Conservation (phyloP, 1,140 invertebrate species). For the Drosophila lacertosa region DNA sequence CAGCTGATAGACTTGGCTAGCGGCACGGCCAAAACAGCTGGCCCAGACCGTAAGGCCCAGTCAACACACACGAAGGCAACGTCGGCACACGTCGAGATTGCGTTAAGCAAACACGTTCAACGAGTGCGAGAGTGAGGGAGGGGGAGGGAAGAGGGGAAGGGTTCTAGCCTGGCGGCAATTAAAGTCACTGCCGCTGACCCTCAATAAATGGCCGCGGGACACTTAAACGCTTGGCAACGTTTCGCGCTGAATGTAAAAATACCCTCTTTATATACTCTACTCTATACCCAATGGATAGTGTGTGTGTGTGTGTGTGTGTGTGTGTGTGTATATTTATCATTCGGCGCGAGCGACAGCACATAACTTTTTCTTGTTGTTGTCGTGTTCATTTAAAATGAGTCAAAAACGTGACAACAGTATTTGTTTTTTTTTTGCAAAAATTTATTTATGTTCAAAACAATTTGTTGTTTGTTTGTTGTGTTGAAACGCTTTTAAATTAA, state of each 20-base stretch:
- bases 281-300: slow-evolving; percentile 1
- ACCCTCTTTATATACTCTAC: slow-evolving; percentile 10
- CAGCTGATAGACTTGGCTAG: slow-evolving; percentile 19
- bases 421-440: slow-evolving; percentile 50
- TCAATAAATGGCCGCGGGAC: slow-evolving; percentile 25
- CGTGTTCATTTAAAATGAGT: slow-evolving; percentile 47
- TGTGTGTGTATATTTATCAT: slow-evolving; percentile 37
- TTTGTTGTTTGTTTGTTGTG: slow-evolving; percentile 6
- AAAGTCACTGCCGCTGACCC: slow-evolving; percentile 37
- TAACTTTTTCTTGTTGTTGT: slow-evolving; percentile 22
- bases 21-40: slow-evolving; percentile 30
- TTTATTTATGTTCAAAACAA: slow-evolving; percentile 46
- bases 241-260: slow-evolving; percentile 36
- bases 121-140: too few relatives aligned
- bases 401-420: slow-evolving; percentile 73
- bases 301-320: slow-evolving; percentile 25
- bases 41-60: slow-evolving; percentile 1
- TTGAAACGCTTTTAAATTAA: slow-evolving; percentile 4
- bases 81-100: slow-evolving; percentile 27
- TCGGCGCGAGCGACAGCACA: slow-evolving; percentile 12
- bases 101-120: slow-evolving; percentile 39
- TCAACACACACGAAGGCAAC: slow-evolving; percentile 12
- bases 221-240: slow-evolving; percentile 46
- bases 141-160: too few relatives aligned
- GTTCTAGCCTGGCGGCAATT: slow-evolving; percentile 13